Base-by-base conservation (phyloP, 2,888 invertebrate genomes). In the Drosophila longiperda region DNA sequence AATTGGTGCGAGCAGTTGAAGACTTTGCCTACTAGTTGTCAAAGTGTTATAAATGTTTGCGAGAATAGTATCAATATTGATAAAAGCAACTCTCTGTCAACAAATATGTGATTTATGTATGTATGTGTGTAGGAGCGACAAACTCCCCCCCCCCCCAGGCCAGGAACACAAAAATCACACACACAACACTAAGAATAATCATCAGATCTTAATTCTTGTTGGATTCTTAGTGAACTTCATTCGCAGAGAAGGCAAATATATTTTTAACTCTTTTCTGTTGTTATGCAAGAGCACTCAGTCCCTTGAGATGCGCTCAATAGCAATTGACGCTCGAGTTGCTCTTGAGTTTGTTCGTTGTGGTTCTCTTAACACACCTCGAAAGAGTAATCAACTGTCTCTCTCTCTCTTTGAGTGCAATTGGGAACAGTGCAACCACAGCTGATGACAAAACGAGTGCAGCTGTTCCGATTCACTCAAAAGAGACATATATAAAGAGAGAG, bases 31-130 rank as follows among this genome's bases (percentile, higher is more conserved):
- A 12, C 42, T 1, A 12, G 20, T 7, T 20, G 12, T 45, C 20
- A 42, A 45, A 3, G 20, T 6, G 12, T 45, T 45, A 1, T 1
- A 3, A 45, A 20, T 12, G 45, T 15, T 7, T 20, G 45, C 7
- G 20, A 45, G 15, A 45, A 8, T 20, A 23, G 20, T 20, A 45
- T 6, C 45, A 45, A 12, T 15, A 7, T 23, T 15, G 9, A 40
- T 40, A n/a, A n/a, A 8, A 17, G 17, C 38, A 17, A 38, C 17
- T 8, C 17, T 38, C 38, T 2, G 8, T 17, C 17, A 85, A 82
- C 88, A 89, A 85, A 85, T 80, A 69, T 65, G 87, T 89, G 89
- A 85, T 85, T 87, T 89, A 89, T 84, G 20, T 20, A 20, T 23
- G 84, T 89, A 85, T 84, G 20, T 20, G 20, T 23, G 23, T 11